Evolutionary conservation across 2,113 vertebrate genomes (phyloP).

Genomic region (Trogon surrucura): DNA sequence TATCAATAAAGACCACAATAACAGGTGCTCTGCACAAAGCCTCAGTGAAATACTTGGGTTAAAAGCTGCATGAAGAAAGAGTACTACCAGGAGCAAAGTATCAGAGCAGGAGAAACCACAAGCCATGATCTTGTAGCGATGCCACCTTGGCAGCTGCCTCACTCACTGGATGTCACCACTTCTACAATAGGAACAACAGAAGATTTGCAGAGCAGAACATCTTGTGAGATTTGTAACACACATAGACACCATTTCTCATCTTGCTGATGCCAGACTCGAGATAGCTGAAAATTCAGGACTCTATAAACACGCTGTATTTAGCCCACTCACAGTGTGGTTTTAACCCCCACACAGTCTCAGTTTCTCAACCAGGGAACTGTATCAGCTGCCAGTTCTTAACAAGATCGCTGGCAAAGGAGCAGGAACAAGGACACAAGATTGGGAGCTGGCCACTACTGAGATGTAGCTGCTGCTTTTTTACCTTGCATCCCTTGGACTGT

Average conservation of each 20-base stretch:
- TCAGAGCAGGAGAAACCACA: not conserved
- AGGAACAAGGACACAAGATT: not conserved
- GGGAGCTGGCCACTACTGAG: not conserved
- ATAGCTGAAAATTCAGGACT: not conserved
- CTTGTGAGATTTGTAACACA: not conserved
- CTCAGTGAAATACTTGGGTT: not conserved
- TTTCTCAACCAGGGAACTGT: not conserved
- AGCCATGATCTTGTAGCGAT: not conserved
- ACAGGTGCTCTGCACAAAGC: not conserved
- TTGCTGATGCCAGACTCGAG: slow-evolving; percentile 29
- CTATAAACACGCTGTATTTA: not conserved
- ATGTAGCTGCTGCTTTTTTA: not conserved
- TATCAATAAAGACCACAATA: not conserved
- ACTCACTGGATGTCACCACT: not conserved
- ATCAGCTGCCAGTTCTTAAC: not conserved
- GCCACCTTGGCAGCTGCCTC: not conserved
- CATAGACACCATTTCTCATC: not conserved
- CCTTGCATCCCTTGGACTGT: not conserved
- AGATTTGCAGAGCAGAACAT: not conserved
- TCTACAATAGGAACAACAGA: not conserved
- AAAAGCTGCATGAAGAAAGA: not conserved
- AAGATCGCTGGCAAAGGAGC: not conserved
- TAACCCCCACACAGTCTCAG: slow-evolving; percentile 36
- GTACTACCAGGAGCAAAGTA: not conserved
- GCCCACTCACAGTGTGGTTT: slow-evolving; percentile 45